These are phyloP conservation scores for Chaenogobius annularis DNA, from an alignment of 2,113 vertebrate genomes.

Conservation along the genomic window DNA sequence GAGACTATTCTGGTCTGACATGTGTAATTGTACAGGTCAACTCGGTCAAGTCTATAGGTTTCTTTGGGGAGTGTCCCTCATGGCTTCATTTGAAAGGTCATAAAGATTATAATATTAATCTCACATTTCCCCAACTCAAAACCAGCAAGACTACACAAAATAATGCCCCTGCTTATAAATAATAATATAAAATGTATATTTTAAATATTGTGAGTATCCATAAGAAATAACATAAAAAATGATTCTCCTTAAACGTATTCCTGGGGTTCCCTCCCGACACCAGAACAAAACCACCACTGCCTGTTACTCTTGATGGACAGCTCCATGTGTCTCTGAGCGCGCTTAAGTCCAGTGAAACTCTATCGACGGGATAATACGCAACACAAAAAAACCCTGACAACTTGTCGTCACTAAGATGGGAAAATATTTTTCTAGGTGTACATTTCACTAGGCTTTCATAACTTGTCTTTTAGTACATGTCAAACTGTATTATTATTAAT, in stretches of 20 bases:
- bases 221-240: too few relatives aligned
- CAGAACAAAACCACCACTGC: conserved; percentile 35
- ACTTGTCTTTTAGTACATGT: neutral
- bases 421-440: conserved; percentile 2
- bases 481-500: neutral
- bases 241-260: too few relatives aligned
- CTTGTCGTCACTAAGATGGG: conserved; percentile 50
- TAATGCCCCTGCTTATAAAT: neutral
- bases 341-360: conserved; percentile 63
- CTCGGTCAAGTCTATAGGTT: conserved; percentile 14
- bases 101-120: conserved; percentile 35
- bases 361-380: conserved; percentile 55
- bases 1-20: neutral
- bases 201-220: neutral
- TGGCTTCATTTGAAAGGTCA: conserved; percentile 47
- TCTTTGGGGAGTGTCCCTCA: conserved; percentile 36
- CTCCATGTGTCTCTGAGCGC: conserved; percentile 60
- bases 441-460: neutral
- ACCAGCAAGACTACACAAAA: conserved; percentile 7
- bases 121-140: conserved; percentile 35
- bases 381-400: conserved; percentile 50
- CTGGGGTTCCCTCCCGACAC: conserved; percentile 22
- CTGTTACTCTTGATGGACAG: conserved; percentile 63
- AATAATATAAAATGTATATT: conserved; percentile 6
- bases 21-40: conserved; percentile 18